phyloP scores from a whole-genome alignment of 2,797 vertebrate species.

The Echeneis naucrates region DNA sequence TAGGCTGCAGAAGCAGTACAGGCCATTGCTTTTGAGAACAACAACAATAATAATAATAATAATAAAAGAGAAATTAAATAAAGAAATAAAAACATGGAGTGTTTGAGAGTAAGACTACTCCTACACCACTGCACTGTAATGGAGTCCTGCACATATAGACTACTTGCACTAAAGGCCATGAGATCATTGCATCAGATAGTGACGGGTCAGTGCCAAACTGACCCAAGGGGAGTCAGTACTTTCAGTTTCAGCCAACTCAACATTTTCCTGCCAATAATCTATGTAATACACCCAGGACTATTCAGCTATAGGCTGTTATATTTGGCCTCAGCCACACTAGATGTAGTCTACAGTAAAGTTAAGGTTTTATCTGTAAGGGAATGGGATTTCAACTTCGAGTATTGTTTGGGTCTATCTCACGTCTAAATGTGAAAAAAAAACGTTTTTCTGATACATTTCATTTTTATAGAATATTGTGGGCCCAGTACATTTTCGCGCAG shows the following conservation, averaged over 20 bases:
- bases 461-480: conserved; percentile 30
- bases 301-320: conserved; percentile 46
- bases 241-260: conserved; percentile 70
- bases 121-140: conserved; percentile 15
- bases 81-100: conserved; percentile 16
- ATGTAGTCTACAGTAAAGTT: conserved; percentile 12
- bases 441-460: neutral
- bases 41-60: too few relatives aligned
- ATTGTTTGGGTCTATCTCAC: neutral
- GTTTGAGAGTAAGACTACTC: conserved; percentile 17
- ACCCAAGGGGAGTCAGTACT: conserved; percentile 51
- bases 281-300: conserved; percentile 53
- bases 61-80: too few relatives aligned
- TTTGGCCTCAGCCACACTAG: conserved; percentile 28
- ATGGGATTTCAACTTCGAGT: conserved; percentile 27
- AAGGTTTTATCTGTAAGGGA: conserved; percentile 21
- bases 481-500: conserved; percentile 63
- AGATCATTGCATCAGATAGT: conserved; percentile 64
- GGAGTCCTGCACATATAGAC: conserved; percentile 35
- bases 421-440: conserved; percentile 23
- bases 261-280: conserved; percentile 67
- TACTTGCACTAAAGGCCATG: conserved; percentile 61
- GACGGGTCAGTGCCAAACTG: conserved; percentile 60
- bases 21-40: conserved; percentile 38
- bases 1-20: conserved; percentile 7